Evolutionary conservation across 1,140 invertebrate genomes (phyloP).

Genomic region (Stegodyphus dumicola): DNA sequence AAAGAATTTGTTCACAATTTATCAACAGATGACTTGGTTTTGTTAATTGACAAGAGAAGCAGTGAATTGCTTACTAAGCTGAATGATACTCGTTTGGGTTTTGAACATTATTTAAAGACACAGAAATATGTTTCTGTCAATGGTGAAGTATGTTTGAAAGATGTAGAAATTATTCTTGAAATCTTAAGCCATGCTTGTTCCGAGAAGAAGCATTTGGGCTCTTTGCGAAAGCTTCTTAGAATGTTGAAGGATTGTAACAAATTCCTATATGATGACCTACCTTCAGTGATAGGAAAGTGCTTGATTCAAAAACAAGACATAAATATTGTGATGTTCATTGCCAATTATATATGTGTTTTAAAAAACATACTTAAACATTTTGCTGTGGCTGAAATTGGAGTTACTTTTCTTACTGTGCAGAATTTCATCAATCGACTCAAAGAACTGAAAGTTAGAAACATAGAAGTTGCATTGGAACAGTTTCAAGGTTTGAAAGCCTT

Average conservation of each 20-base stretch:
- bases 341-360: constrained; percentile 16
- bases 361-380: constrained; percentile 12
- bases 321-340: background rate
- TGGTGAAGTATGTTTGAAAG: no score
- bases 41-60: no score
- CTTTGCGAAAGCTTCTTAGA: background rate
- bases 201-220: no score
- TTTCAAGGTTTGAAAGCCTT: constrained; percentile 5
- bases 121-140: no score
- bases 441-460: background rate
- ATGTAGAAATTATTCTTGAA: no score
- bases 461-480: background rate
- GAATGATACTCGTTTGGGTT: no score
- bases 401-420: constrained; percentile 8
- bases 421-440: constrained; percentile 14
- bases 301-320: background rate
- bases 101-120: no score
- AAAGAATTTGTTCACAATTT: no score
- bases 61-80: no score
- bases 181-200: no score
- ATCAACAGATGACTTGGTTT: no score
- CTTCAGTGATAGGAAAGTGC: background rate
- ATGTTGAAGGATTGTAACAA: constrained; percentile 12
- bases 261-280: constrained; percentile 5
- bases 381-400: background rate